Evolutionary conservation across 1,140 invertebrate genomes (phyloP).

Genomic region (Drosophila asahinai): DNA sequence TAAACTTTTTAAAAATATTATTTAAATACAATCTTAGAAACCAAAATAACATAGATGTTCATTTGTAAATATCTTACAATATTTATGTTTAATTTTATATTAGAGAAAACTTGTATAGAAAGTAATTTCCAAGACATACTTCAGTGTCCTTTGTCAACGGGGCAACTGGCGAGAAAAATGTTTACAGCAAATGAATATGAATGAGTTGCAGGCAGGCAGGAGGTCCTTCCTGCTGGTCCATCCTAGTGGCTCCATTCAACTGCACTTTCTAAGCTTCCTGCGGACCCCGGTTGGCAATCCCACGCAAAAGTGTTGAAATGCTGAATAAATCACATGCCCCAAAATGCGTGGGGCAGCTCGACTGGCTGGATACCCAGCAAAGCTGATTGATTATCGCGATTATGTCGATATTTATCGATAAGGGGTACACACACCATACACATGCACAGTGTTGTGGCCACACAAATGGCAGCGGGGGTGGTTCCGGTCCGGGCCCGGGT

Average conservation of each 20-base stretch:
- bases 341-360: constrained; percentile 2
- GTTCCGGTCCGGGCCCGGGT: background rate
- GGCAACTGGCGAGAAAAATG: constrained; percentile 35
- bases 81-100: background rate
- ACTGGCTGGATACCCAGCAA: constrained; percentile 12
- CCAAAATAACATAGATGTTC: too few species aligned
- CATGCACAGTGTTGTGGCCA: constrained; percentile 13
- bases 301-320: constrained; percentile 66
- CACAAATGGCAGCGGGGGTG: background rate
- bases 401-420: constrained; percentile 42
- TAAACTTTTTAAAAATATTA: too few species aligned
- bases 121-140: constrained; percentile 4
- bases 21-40: too few species aligned
- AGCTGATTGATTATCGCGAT: constrained; percentile 36
- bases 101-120: background rate
- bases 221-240: background rate
- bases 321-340: constrained; percentile 65
- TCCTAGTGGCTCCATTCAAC: constrained; percentile 14
- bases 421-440: background rate
- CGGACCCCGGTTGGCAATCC: constrained; percentile 6
- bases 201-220: constrained; percentile 36
- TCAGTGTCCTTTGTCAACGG: constrained; percentile 19
- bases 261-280: constrained; percentile 12
- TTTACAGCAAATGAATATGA: constrained; percentile 54
- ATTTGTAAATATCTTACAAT: background rate